A percentile compares a stretch with the other conserved stretches of the same genome.
These are phyloP conservation scores for Odontophorus gujanensis DNA, from an alignment of 2,113 vertebrate species.

Conservation along the genomic window DNA sequence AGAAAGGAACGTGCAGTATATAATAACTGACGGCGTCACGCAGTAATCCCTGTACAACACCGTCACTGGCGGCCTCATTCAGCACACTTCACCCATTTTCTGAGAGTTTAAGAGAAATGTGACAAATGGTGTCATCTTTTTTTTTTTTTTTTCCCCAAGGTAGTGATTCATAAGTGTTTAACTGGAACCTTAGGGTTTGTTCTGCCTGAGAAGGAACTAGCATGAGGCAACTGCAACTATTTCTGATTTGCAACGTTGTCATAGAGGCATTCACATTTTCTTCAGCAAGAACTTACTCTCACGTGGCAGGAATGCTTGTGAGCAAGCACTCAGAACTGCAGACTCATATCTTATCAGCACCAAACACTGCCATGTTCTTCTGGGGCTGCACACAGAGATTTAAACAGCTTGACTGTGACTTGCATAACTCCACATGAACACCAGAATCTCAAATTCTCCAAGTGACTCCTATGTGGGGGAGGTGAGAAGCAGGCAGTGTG, in stretches of 20 bases:
- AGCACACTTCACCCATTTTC: neutral
- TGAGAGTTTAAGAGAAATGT: accelerated
- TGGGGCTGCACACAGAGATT: accelerated
- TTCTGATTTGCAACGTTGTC: neutral
- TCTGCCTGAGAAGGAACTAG: neutral
- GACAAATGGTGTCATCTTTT: neutral
- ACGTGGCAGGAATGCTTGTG: neutral
- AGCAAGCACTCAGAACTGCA: neutral
- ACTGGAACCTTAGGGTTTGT: neutral
- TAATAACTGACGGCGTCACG: neutral
- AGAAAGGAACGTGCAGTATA: neutral
- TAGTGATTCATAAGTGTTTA: neutral
- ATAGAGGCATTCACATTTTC: neutral
- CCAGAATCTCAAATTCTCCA: neutral
- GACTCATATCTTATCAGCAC: neutral
- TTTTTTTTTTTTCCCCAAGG: neutral
- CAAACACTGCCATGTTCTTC: neutral
- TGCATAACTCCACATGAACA: neutral
- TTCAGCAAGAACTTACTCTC: neutral
- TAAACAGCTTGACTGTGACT: neutral
- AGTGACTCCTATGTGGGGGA: neutral
- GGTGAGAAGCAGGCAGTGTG: neutral
- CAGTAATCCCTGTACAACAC: neutral
- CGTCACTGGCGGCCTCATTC: neutral
- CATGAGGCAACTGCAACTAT: neutral